Evolutionary conservation across 1,140 invertebrate species (phyloP), one percentile per base, ranked within the genome.

Genomic region (Rhyacophila brunnea): DNA sequence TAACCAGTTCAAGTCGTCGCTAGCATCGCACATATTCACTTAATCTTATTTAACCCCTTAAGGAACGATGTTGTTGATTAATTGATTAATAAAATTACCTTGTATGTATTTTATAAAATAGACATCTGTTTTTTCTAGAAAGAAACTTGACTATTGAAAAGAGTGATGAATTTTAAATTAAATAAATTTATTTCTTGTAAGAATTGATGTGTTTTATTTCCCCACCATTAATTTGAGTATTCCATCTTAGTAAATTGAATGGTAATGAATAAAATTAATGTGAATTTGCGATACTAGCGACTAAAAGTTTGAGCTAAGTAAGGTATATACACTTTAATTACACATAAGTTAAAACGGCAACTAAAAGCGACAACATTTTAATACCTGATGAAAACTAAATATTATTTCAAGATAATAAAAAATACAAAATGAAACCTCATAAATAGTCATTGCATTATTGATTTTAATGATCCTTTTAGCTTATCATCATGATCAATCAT

Each of bases 111-210:
- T 58, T 50, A 38, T 58, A 60, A 64, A 51, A 48, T 28, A 28
- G 23, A 28, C 23, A 59, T 47, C 11, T 58, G 62, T 64, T 64
- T 58, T 63, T 45, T 45, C 43, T 48, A 57, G 45, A 55, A 45
- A 44, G 43, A 45, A 17, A 17, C 18, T 52, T 35, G 28, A 20
- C 35, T 57, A n/a, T 57, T 58, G 43, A 56, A 53, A 60, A 59
- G 43, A 56, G 50, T 15, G 34, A 44, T 59, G 47, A 46, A 49
- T 60, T 52, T 60, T 28, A 20, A 60, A 56, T 38, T 34, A 52
- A 64, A 64, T 64, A 64, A 64, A 64, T 64, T 59, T 64, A 64
- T 64, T 64, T 64, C 56, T 64, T 64, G 54, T 56, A 64, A 59
- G 56, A 48, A 45, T 46, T 53, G 23, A 52, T 48, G 45, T 64